Conservation (phyloP, 1,140 invertebrate genomes). For the Zaprionus capensis region DNA sequence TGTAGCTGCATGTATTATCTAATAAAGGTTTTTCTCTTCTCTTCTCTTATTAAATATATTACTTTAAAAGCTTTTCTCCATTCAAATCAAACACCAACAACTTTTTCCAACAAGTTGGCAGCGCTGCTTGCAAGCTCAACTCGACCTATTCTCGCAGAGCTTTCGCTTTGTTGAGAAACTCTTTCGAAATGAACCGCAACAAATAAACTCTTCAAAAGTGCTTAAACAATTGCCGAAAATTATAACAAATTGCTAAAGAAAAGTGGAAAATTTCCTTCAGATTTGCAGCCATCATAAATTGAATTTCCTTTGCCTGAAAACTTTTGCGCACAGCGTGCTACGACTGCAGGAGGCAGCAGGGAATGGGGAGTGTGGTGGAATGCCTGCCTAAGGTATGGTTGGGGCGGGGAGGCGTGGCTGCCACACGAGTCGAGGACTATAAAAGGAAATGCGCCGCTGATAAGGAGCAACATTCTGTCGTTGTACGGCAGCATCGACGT, state of each 20-base stretch:
- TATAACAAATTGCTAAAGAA: background rate
- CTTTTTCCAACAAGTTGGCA: conserved; percentile 36
- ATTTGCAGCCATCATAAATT: background rate
- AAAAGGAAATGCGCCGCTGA: conserved; percentile 82
- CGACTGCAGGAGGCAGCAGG: background rate
- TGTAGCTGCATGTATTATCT: background rate
- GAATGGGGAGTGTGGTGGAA: background rate
- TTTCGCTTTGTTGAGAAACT: conserved; percentile 26
- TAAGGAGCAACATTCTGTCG: conserved; percentile 81
- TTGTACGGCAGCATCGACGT: conserved; percentile 76
- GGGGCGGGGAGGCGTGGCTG: conserved; percentile 4
- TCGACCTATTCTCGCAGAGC: conserved; percentile 23
- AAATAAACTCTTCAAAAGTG: background rate
- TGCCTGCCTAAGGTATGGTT: background rate
- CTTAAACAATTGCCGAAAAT: background rate
- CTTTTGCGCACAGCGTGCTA: conserved; percentile 3
- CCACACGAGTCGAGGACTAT: conserved; percentile 54
- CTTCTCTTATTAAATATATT: background rate
- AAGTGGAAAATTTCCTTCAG: background rate
- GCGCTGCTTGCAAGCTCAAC: background rate
- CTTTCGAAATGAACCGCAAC: conserved; percentile 12
- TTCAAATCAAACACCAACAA: background rate
- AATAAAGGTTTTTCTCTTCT: background rate
- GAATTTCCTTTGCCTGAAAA: background rate
- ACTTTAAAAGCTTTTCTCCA: background rate